Percentiles rank a stretch among this genome's conserved stretches.
Conservation (phyloP, 2,113 vertebrate genomes). For the Oryzias woworae region DNA sequence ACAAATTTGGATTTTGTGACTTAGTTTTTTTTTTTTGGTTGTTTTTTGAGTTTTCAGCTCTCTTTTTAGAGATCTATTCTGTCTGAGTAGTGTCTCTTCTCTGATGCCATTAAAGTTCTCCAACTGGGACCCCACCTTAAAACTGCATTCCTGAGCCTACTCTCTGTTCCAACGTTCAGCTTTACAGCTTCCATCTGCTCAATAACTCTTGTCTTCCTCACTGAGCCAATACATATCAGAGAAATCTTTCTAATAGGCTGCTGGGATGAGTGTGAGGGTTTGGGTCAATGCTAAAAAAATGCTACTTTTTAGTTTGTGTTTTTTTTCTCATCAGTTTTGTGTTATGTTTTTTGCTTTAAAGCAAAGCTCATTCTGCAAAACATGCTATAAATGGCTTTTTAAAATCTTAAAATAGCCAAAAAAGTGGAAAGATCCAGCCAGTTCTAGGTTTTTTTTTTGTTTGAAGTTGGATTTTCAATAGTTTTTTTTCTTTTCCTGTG, state of each 20-base stretch:
- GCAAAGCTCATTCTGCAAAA: neutral
- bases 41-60: neutral
- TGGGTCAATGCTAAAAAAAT: constrained; percentile 15
- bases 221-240: constrained; percentile 51
- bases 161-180: constrained; percentile 46
- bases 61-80: neutral
- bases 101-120: constrained; percentile 18
- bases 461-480: neutral
- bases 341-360: constrained; percentile 9
- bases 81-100: constrained; percentile 15
- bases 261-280: constrained; percentile 11
- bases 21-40: neutral
- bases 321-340: neutral
- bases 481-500: too few species aligned
- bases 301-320: neutral
- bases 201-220: constrained; percentile 51
- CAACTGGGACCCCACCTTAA: constrained; percentile 44
- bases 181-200: constrained; percentile 60
- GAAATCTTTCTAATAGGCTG: constrained; percentile 55
- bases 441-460: neutral
- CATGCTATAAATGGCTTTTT: neutral
- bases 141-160: constrained; percentile 54
- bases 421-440: neutral
- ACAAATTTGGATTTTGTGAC: neutral
- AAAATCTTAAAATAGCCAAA: neutral